Percentiles rank a stretch among this genome's conserved stretches.
Evolutionary conservation across 2,888 invertebrate genomes (phyloP).

Genomic region (Octonoba sinensis): DNA sequence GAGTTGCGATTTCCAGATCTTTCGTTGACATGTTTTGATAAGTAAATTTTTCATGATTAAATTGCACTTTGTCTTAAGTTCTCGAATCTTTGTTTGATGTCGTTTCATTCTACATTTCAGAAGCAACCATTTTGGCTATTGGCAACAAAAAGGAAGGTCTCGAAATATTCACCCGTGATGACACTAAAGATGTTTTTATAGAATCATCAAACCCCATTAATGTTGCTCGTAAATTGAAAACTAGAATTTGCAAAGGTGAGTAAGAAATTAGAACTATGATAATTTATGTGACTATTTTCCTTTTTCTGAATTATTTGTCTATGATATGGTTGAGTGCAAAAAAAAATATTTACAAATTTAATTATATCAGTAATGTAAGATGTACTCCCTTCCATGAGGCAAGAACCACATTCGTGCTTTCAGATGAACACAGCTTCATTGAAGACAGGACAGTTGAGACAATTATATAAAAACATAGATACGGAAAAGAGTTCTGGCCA

Average conservation of each 20-base stretch:
- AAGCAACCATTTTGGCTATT: conserved; percentile 36
- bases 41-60: too few relatives aligned
- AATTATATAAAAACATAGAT: too few relatives aligned
- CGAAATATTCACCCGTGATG: conserved; percentile 12
- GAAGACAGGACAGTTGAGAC: too few relatives aligned
- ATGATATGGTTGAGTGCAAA: neutral
- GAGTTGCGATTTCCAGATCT: too few relatives aligned
- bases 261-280: neutral
- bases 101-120: conserved; percentile 15
- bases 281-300: neutral
- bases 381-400: too few relatives aligned
- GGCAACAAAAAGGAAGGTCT: conserved; percentile 34
- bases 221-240: conserved; percentile 8
- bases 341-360: neutral
- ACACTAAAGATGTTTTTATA: conserved; percentile 20
- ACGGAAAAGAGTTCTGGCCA: too few relatives aligned
- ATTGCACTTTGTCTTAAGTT: too few relatives aligned
- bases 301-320: neutral
- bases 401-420: too few relatives aligned
- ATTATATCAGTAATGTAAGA: neutral
- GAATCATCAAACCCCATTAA: conserved; percentile 13
- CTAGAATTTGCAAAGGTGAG: conserved; percentile 57
- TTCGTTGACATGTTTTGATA: too few relatives aligned
- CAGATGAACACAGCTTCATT: too few relatives aligned
- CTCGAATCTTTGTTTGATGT: too few relatives aligned